Evolutionary conservation across 2,888 invertebrate species (phyloP).

Genomic region (Pollenia amentaria): DNA sequence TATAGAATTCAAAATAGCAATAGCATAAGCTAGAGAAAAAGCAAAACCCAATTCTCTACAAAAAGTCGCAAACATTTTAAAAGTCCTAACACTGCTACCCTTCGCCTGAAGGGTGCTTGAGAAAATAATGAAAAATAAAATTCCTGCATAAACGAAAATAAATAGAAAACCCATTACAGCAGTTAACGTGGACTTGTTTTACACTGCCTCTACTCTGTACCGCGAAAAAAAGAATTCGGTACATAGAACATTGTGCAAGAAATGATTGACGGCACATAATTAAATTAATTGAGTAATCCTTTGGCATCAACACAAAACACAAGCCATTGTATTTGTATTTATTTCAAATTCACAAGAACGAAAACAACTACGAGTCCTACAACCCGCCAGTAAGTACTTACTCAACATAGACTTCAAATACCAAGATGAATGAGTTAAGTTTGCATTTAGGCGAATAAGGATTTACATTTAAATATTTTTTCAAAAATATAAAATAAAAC

Average conservation of each 20-base stretch:
- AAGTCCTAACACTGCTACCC: background rate
- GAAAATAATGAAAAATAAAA: conserved; percentile 36
- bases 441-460: conserved; percentile 56
- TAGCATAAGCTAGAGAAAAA: background rate
- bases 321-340: conserved; percentile 44
- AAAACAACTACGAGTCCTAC: conserved; percentile 35
- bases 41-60: background rate
- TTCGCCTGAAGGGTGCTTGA: conserved; percentile 6
- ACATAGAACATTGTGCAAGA: conserved; percentile 70
- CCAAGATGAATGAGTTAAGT: conserved; percentile 79
- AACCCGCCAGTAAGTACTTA: conserved; percentile 12
- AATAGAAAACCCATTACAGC: conserved; percentile 79
- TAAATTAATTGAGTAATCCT: conserved; percentile 85
- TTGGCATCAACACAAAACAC: conserved; percentile 76
- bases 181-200: conserved; percentile 35
- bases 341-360: conserved; percentile 53
- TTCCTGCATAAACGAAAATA: conserved; percentile 71
- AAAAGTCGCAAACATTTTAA: background rate
- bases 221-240: conserved; percentile 45
- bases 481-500: conserved; percentile 31
- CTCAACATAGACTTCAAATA: conserved; percentile 47
- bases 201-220: background rate
- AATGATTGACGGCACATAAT: conserved; percentile 85
- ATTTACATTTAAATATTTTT: conserved; percentile 60
- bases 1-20: too few relatives aligned